These are phyloP conservation scores for Drosophila engyochracea DNA, from an alignment of 2,888 invertebrate genomes.

Conservation along the genomic window DNA sequence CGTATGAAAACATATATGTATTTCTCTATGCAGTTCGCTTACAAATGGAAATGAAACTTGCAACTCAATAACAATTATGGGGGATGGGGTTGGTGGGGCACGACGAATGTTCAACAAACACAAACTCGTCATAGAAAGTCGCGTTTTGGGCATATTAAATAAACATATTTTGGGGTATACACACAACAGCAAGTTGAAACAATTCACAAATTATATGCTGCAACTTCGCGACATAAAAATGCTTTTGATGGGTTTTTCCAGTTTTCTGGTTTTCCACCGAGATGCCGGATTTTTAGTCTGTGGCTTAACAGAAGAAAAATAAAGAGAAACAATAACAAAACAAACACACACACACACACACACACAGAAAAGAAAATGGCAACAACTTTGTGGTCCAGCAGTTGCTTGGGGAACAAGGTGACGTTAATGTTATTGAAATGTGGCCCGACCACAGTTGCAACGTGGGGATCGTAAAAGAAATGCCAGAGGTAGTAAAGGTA, in stretches of 20 bases:
- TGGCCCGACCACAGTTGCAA: constrained; percentile 57
- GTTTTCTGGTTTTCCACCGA: constrained; percentile 22
- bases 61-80: constrained; percentile 62
- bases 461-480: constrained; percentile 68
- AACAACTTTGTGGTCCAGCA: constrained; percentile 62
- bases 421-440: constrained; percentile 74
- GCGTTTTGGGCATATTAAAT: constrained; percentile 51
- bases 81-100: not conserved
- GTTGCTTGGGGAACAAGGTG: constrained; percentile 45
- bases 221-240: constrained; percentile 52
- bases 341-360: not conserved
- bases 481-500: constrained; percentile 64
- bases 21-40: constrained; percentile 25
- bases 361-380: not conserved
- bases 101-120: constrained; percentile 31
- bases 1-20: constrained; percentile 14
- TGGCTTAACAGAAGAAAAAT: constrained; percentile 29
- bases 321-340: not conserved
- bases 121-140: constrained; percentile 50
- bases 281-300: constrained; percentile 57
- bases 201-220: constrained; percentile 60
- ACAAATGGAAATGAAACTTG: constrained; percentile 54
- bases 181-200: constrained; percentile 40
- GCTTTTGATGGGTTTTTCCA: constrained; percentile 51
- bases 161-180: constrained; percentile 44